Evolutionary conservation across 2,797 vertebrate genomes (phyloP), one percentile per base, ranked within the genome.

Genomic region (Ptychobarbus kaznakovi): DNA sequence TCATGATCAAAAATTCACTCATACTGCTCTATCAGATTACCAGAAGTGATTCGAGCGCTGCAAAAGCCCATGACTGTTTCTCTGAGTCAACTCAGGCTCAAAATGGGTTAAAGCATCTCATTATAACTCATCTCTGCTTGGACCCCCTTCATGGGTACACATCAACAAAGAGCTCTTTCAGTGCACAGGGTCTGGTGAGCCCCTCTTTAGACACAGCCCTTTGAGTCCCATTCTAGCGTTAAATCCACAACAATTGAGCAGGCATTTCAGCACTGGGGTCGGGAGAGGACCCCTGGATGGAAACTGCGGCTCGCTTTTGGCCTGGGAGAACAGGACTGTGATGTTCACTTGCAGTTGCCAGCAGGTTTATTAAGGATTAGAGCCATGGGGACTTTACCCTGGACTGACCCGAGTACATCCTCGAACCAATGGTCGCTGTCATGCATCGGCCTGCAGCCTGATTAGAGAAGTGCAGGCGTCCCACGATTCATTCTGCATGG

Each of bases 181-280:
- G 85, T 18, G 70, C 69, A 42, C 58, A 65, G 82, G 87, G 77
- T 83, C 88, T 82, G 13, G 46, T 56, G 68, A 53, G 69, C 83
- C 86, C 82, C 84, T 86, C 74, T 87, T 88, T 79, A 86, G 84
- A 89, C 81, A 86, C 81, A 81, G 84, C 53, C 74, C 74, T 90
- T 89, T 89, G 87, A 87, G 83, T 84, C 77, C 74, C 83, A 63
- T 65, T 88, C 86, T 87, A 85, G 85, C 86, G 82, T 86, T 90
- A 90, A 88, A 89, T 91, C 83, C 85, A 88, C 85, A 90, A 91
- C 90, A 88, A 90, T 89, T 35, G 80, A 86, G 72, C 80, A 73
- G 20, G 81, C 88, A 89, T 90, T 91, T 89, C 87, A 74, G 49
- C 88, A 46, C 40, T 18, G 80, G 83, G 72, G 61, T 75, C 32